Percentiles rank a stretch among this genome's conserved stretches.
These are phyloP conservation scores for Phylloscopus whistleri DNA, from an alignment of 2,113 vertebrate genomes.

Conservation along the genomic window DNA sequence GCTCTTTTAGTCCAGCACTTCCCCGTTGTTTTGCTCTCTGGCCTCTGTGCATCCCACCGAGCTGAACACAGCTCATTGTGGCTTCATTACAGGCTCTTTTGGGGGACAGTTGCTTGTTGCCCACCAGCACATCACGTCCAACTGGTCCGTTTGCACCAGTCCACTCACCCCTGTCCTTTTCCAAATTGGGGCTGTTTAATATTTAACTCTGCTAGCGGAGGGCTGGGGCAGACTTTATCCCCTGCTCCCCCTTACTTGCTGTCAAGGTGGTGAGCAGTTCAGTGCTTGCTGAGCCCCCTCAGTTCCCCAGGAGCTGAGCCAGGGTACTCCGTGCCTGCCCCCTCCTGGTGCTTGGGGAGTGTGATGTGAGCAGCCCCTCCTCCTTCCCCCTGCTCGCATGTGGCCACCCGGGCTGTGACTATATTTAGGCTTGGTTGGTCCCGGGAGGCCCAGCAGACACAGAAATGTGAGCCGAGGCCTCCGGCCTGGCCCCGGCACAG, in stretches of 20 bases:
- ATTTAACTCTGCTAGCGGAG: slow-evolving; percentile 23
- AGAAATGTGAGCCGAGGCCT: slow-evolving; percentile 78
- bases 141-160: not conserved
- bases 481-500: not conserved
- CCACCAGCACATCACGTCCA: not conserved
- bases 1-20: not conserved
- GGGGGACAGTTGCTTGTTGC: not conserved
- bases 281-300: not conserved
- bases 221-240: slow-evolving; percentile 56
- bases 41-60: accelerated
- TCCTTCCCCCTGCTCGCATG: not conserved
- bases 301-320: not conserved
- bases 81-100: not conserved
- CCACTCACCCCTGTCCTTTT: not conserved
- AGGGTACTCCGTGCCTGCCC: not conserved
- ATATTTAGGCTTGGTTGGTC: slow-evolving; percentile 84
- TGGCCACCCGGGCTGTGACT: slow-evolving; percentile 73
- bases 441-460: slow-evolving; percentile 62
- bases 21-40: not conserved
- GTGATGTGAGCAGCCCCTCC: slow-evolving; percentile 24
- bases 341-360: not conserved
- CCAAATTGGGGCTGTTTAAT: slow-evolving; percentile 34
- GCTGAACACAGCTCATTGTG: not conserved
- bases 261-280: not conserved
- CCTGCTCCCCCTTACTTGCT: not conserved